These are phyloP conservation scores for Polietes domitor DNA, from an alignment of 2,888 invertebrate species.

Conservation along the genomic window DNA sequence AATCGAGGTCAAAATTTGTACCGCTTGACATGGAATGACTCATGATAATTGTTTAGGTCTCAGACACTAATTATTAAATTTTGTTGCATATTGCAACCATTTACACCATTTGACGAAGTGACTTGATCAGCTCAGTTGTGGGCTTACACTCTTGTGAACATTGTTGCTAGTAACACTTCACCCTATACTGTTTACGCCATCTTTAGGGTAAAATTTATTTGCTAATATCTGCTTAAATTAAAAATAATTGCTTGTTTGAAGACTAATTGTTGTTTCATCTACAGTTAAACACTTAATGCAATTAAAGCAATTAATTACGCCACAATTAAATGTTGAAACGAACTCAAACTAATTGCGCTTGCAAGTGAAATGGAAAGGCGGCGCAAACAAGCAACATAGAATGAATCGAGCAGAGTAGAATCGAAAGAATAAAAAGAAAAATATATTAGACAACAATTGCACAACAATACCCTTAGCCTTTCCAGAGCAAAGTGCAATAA, in stretches of 20 bases:
- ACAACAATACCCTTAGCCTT: not conserved
- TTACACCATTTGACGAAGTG: no score
- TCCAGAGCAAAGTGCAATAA: not conserved
- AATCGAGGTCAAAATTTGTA: no score
- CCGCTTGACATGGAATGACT: no score
- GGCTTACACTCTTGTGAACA: no score
- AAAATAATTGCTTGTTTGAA: slow-evolving; percentile 52
- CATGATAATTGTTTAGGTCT: no score
- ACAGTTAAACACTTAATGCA: slow-evolving; percentile 56
- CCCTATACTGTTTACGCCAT: no score
- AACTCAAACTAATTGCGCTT: slow-evolving; percentile 62
- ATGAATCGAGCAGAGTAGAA: not conserved
- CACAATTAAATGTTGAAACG: slow-evolving; percentile 60
- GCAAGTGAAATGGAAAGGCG: not conserved
- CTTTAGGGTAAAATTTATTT: no score
- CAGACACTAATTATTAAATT: no score
- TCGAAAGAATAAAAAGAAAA: not conserved
- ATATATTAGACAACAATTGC: no score
- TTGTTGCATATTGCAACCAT: no score
- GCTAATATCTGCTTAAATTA: slow-evolving; percentile 46
- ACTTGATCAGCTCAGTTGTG: no score
- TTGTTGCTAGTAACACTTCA: no score
- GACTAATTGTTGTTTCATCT: slow-evolving; percentile 51
- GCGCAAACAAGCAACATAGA: not conserved
- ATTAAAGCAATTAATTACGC: slow-evolving; percentile 62